A percentile compares a stretch with the other conserved stretches of the same genome.
Evolutionary conservation across 1,140 invertebrate species (phyloP).

Genomic region (Asbolus verrucosus): DNA sequence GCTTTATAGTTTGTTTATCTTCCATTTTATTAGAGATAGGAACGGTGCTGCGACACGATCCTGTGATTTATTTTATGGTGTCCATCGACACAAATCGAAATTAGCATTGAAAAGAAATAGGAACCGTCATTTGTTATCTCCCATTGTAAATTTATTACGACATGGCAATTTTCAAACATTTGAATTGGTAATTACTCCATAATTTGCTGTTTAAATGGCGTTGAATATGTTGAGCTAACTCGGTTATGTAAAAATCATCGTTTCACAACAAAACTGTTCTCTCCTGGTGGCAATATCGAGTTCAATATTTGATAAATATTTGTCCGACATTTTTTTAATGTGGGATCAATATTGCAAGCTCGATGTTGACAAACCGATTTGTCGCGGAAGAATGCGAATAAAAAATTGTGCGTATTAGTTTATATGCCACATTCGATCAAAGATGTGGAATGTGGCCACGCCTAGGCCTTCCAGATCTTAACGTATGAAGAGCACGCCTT

Average conservation of each 20-base stretch:
- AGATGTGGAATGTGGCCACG: not conserved
- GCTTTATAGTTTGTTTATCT: too few species aligned
- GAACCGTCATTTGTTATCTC: not conserved
- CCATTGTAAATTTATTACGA: not conserved
- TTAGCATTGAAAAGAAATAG: not conserved
- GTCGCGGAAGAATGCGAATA: too few species aligned
- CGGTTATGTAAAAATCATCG: too few species aligned
- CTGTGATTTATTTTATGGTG: constrained; percentile 3
- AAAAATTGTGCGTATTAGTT: constrained; percentile 2
- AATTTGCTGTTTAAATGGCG: too few species aligned
- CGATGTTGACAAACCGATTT: not conserved
- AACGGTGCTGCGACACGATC: not conserved
- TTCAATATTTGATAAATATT: too few species aligned
- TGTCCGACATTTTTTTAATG: too few species aligned
- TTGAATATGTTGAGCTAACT: too few species aligned
- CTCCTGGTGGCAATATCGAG: too few species aligned
- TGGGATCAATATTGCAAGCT: too few species aligned
- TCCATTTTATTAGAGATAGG: too few species aligned
- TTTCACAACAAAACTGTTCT: too few species aligned
- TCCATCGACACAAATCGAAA: not conserved
- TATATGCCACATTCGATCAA: not conserved
- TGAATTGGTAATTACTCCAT: constrained; percentile 11
- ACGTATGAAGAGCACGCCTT: not conserved
- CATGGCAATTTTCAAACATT: not conserved
- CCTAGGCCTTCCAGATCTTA: not conserved